A percentile compares a stretch with the other conserved stretches of the same genome.
Evolutionary conservation across 2,113 vertebrate genomes (phyloP).

Genomic region (Amphilophus citrinellus): DNA sequence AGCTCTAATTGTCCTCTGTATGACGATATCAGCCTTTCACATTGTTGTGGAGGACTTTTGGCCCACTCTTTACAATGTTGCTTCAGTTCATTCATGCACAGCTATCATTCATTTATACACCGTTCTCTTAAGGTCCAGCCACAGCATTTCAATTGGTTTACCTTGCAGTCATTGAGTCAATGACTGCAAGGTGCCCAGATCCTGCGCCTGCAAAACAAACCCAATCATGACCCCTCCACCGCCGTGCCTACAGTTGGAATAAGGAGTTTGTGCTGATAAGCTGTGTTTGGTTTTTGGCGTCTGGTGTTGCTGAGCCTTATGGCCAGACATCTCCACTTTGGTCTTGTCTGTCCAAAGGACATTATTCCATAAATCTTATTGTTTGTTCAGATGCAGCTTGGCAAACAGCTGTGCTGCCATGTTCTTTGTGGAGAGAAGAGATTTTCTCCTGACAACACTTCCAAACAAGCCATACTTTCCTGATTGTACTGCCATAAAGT

Average conservation of each 20-base stretch:
- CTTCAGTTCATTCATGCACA: neutral
- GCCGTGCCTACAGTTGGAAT: neutral
- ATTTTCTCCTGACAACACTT: neutral
- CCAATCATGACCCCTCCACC: neutral
- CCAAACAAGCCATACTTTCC: neutral
- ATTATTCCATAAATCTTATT: neutral
- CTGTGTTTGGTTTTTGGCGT: neutral
- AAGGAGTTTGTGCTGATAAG: neutral
- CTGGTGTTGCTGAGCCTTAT: no score
- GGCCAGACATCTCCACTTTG: neutral
- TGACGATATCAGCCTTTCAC: neutral
- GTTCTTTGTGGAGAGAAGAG: neutral
- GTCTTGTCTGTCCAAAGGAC: neutral
- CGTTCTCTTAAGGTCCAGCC: neutral
- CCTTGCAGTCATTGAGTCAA: no score
- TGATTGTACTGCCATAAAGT: neutral
- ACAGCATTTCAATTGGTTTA: neutral
- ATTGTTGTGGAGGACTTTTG: neutral
- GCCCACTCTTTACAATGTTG: neutral
- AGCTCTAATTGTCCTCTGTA: neutral
- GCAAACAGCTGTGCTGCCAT: neutral
- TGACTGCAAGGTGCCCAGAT: neutral
- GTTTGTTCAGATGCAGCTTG: no score
- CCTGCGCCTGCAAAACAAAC: neutral
- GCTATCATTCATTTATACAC: neutral